Evolutionary conservation across 53 echinoderm and acorn worm genomes (phyloP).

Genomic region (Holothuria leucospilota): DNA sequence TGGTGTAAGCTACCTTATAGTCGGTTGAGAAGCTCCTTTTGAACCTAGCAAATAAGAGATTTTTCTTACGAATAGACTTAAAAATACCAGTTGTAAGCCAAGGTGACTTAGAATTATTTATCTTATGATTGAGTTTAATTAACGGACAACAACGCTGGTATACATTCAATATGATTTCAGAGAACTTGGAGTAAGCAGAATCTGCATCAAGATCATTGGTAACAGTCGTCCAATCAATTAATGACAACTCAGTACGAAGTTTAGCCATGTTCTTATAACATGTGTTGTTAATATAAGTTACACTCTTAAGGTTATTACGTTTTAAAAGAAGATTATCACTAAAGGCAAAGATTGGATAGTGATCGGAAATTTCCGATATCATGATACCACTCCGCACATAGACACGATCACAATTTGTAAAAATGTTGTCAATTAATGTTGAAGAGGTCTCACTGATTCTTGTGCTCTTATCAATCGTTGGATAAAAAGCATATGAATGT

Average conservation of each 20-base stretch:
- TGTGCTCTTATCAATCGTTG: background rate
- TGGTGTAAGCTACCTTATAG: too few relatives aligned
- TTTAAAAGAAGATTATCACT: conserved; percentile 2
- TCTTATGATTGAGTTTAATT: too few relatives aligned
- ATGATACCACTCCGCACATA: background rate
- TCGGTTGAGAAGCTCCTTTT: too few relatives aligned
- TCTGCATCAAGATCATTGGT: too few relatives aligned
- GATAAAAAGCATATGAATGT: background rate
- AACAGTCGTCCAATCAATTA: background rate
- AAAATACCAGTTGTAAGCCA: too few relatives aligned
- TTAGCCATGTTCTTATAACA: conserved; percentile 16
- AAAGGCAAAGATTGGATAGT: background rate
- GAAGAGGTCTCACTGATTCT: background rate
- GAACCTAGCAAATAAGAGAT: too few relatives aligned
- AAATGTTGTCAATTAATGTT: background rate
- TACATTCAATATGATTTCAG: too few relatives aligned
- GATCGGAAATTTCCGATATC: too few relatives aligned
- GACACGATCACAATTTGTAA: background rate
- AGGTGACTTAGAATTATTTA: too few relatives aligned
- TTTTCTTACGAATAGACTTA: too few relatives aligned
- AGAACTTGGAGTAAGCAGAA: too few relatives aligned
- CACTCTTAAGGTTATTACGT: conserved; percentile 13
- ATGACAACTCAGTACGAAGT: background rate
- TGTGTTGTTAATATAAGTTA: conserved; percentile 11
- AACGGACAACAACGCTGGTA: too few relatives aligned